Percentiles rank a stretch among this genome's conserved stretches.
These are phyloP conservation scores for Gasteruption jaculator DNA, from an alignment of 2,888 invertebrate species.

Conservation along the genomic window DNA sequence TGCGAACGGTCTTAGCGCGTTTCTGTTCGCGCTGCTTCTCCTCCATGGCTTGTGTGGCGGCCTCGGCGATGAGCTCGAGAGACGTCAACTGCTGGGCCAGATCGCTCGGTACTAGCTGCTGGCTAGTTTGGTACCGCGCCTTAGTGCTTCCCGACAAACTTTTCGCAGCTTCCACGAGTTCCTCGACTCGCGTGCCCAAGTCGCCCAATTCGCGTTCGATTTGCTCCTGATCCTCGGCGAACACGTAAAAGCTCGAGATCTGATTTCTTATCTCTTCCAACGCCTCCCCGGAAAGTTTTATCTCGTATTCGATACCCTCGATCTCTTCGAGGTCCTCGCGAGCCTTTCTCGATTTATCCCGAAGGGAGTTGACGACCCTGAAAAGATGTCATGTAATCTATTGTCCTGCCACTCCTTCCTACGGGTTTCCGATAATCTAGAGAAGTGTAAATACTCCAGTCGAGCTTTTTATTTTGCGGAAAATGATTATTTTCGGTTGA, in stretches of 20 bases:
- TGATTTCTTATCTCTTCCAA: constrained; percentile 56
- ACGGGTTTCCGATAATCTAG: too few species aligned
- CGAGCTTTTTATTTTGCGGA: too few species aligned
- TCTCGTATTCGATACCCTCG: constrained; percentile 66
- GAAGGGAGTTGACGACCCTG: constrained; percentile 77
- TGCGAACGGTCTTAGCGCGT: constrained; percentile 75
- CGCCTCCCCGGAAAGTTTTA: constrained; percentile 65
- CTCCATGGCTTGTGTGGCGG: constrained; percentile 75
- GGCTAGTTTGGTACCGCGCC: constrained; percentile 50
- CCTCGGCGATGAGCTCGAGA: constrained; percentile 77
- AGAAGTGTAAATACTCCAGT: too few species aligned
- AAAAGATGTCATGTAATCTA: too few species aligned
- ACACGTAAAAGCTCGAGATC: constrained; percentile 63
- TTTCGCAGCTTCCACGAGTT: constrained; percentile 40
- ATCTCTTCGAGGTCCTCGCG: constrained; percentile 73
- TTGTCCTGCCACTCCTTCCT: too few species aligned
- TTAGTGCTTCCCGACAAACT: constrained; percentile 47
- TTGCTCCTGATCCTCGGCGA: constrained; percentile 66
- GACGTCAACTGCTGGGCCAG: constrained; percentile 75
- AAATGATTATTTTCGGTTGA: too few species aligned
- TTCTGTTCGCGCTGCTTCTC: constrained; percentile 84
- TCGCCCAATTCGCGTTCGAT: constrained; percentile 60
- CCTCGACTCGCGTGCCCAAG: constrained; percentile 49
- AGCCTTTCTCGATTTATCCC: constrained; percentile 71
- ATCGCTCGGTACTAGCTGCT: constrained; percentile 63